These are phyloP conservation scores for Labrus mixtus DNA, from an alignment of 2,113 vertebrate genomes.

Conservation along the genomic window DNA sequence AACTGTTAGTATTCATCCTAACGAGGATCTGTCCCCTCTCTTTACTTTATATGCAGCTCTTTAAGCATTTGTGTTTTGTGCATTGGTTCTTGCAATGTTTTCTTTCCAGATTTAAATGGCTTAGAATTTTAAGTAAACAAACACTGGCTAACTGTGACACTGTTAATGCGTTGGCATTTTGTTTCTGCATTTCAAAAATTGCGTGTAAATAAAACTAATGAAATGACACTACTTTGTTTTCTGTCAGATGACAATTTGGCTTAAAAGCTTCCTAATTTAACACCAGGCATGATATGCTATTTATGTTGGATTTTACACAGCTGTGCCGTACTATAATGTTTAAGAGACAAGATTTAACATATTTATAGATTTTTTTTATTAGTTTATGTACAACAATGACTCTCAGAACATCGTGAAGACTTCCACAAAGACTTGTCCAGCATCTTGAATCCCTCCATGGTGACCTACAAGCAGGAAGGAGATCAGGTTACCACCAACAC, in stretches of 20 bases:
- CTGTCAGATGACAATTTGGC: background rate
- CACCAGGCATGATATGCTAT: no score
- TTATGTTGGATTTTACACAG: no score
- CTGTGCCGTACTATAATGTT: no score
- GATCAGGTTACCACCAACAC: background rate
- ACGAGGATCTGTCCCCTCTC: slow-evolving; percentile 58
- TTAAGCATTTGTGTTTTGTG: slow-evolving; percentile 69
- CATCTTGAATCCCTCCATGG: background rate
- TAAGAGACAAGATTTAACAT: background rate
- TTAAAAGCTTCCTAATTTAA: no score
- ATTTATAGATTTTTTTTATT: slow-evolving; percentile 65
- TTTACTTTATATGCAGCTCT: slow-evolving; percentile 59
- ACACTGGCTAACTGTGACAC: slow-evolving; percentile 85
- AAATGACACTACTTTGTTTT: slow-evolving; percentile 50
- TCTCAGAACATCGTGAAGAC: slow-evolving; percentile 27
- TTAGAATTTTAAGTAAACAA: slow-evolving; percentile 75
- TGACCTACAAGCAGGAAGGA: slow-evolving; percentile 22
- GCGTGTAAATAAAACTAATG: slow-evolving; percentile 84
- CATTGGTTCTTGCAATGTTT: slow-evolving; percentile 63
- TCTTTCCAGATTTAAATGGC: slow-evolving; percentile 55
- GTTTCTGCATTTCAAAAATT: slow-evolving; percentile 79
- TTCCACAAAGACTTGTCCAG: slow-evolving; percentile 14
- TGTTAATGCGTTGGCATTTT: slow-evolving; percentile 78
- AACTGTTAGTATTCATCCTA: slow-evolving; percentile 66
- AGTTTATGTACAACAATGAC: slow-evolving; percentile 74